A percentile compares a stretch with the other conserved stretches of the same genome.
These are phyloP conservation scores for Fistularia tabacaria DNA, from an alignment of 2,797 vertebrate genomes.

Conservation along the genomic window DNA sequence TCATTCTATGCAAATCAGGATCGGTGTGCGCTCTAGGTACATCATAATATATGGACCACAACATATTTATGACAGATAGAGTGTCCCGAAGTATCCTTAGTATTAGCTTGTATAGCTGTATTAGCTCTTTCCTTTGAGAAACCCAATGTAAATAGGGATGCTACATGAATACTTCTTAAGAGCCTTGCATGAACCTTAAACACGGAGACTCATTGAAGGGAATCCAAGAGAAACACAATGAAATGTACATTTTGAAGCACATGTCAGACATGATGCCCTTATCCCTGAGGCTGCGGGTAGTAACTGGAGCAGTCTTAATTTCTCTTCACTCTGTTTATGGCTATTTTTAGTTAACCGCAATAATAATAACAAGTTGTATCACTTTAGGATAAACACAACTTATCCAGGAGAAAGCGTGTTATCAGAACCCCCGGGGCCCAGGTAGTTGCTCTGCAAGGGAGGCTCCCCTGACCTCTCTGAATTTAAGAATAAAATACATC, in stretches of 20 bases:
- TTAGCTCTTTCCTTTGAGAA: no score
- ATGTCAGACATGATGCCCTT: conserved; percentile 7
- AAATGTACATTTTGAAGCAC: conserved; percentile 17
- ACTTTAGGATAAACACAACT: no score
- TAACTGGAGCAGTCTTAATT: conserved; percentile 61
- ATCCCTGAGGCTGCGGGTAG: conserved; percentile 25
- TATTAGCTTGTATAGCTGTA: no score
- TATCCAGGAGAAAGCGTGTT: conserved; percentile 8
- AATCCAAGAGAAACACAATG: conserved; percentile 5
- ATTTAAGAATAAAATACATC: not conserved
- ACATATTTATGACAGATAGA: no score
- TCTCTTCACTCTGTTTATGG: conserved; percentile 26
- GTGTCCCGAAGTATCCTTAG: no score
- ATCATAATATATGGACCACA: no score
- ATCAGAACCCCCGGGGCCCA: no score
- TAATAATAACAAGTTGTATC: not conserved
- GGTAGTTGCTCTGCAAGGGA: not conserved
- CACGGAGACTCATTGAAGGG: not conserved
- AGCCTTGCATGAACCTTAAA: conserved; percentile 2
- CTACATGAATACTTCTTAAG: no score
- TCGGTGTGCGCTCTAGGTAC: no score
- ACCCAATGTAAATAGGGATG: no score
- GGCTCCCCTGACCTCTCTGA: conserved; percentile 7
- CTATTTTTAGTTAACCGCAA: conserved; percentile 28
- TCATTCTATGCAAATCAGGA: no score